A percentile compares a stretch with the other conserved stretches of the same genome.
These are phyloP conservation scores for Orthonevra nobilis DNA, from an alignment of 2,888 invertebrate genomes.

Conservation along the genomic window DNA sequence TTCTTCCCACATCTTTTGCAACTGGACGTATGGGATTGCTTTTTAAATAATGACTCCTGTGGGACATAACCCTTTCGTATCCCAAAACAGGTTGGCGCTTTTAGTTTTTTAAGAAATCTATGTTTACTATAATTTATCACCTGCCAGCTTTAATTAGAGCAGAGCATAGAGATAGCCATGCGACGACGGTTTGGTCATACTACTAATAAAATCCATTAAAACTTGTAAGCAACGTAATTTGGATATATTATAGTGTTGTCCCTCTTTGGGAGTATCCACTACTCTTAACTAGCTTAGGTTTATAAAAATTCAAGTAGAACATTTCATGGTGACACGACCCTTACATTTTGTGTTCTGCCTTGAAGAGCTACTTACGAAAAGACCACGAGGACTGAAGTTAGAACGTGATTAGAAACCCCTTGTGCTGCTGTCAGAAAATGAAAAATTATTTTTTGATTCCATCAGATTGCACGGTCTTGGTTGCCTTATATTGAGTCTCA, in stretches of 20 bases:
- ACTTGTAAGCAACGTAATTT: slow-evolving; percentile 35
- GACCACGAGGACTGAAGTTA: slow-evolving; percentile 32
- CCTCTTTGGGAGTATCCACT: no score
- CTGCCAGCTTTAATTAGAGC: slow-evolving; percentile 57
- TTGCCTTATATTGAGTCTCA: slow-evolving; percentile 59
- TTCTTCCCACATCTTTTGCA: slow-evolving; percentile 43
- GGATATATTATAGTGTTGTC: slow-evolving; percentile 39
- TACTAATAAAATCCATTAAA: slow-evolving; percentile 65
- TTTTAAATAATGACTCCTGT: slow-evolving; percentile 66
- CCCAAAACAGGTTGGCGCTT: slow-evolving; percentile 41
- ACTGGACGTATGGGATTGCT: slow-evolving; percentile 63
- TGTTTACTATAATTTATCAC: slow-evolving; percentile 60
- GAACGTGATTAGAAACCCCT: slow-evolving; percentile 64
- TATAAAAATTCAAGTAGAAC: no score
- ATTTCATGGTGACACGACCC: neutral
- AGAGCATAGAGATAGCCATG: slow-evolving; percentile 18
- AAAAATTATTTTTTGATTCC: slow-evolving; percentile 70
- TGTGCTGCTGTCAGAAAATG: slow-evolving; percentile 68
- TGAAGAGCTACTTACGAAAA: neutral
- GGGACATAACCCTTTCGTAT: slow-evolving; percentile 64
- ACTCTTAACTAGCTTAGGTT: no score
- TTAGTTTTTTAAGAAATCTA: slow-evolving; percentile 53
- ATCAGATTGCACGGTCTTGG: slow-evolving; percentile 61
- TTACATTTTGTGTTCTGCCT: slow-evolving; percentile 7
- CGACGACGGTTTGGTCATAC: slow-evolving; percentile 21